Base-by-base conservation (phyloP, 2,797 vertebrate genomes). In the Xenopus petersii region DNA sequence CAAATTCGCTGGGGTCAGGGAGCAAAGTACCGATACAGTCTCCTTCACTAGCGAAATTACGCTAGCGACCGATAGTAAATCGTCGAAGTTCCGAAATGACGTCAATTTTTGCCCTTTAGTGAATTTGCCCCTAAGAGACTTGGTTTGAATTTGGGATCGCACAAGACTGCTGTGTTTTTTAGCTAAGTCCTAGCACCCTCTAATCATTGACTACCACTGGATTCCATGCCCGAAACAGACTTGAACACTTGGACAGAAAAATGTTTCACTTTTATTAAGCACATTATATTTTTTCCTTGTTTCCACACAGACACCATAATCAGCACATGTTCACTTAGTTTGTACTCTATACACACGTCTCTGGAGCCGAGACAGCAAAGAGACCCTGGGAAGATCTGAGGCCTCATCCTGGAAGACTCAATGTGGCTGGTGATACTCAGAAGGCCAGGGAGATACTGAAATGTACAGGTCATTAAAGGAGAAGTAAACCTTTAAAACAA, bases 391-490 rank as follows among this genome's bases (percentile, higher is more conserved):
- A 56, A 69, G 17, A 12, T 64, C 71, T 59, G 55, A 67, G 71
- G 71, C 58, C 76, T 78, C 71, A 10, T 73, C 65, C 76, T 78
- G 76, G 76, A 78, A 78, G 76, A 78, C 76, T 70, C 67, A 73
- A 73, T 64, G 68, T 78, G 54, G 76, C 76, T 78, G 76, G 76
- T 73, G 76, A 73, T 73, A 59, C 66, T 69, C 51, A 73, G 58
- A 78, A 78, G 66, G 71, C 66, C 68, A 64, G 66, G 61, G 75
- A 61, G 42, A 21, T 66, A 51, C 76, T 60, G 65, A 78, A 33
- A 73, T 58, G 64, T 13, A 78, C 61, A 73, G 71, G 65, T 78
- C 75, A 78, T 66, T 33, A 67, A 54, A 16, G n/a, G 17, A 78
- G n/a, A n/a, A n/a, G n/a, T n/a, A n/a, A n/a, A n/a, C n/a, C n/a